Evolutionary conservation across 1,140 invertebrate genomes (phyloP).

Genomic region (Lethrus apterus): DNA sequence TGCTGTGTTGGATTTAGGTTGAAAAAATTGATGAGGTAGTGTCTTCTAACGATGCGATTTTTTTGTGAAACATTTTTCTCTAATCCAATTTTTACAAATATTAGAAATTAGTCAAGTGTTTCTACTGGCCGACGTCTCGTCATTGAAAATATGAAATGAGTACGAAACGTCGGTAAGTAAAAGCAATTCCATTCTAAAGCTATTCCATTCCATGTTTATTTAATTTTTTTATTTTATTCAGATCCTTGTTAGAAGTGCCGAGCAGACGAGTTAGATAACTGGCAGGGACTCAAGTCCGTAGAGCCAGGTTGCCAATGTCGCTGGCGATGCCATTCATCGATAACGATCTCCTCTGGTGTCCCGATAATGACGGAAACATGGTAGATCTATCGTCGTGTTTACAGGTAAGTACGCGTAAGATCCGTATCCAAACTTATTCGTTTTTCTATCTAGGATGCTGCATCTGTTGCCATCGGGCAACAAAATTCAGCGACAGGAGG

Average conservation of each 20-base stretch:
- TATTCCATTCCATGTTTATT: too few species aligned
- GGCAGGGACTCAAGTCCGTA: conserved; percentile 51
- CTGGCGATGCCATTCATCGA: conserved; percentile 90
- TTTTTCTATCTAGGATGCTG: conserved; percentile 38
- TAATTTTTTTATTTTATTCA: not conserved
- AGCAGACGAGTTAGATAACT: conserved; percentile 17
- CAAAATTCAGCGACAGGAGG: conserved; percentile 30
- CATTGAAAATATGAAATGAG: too few species aligned
- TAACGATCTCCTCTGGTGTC: conserved; percentile 85
- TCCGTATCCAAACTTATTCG: not conserved
- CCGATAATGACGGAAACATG: conserved; percentile 86
- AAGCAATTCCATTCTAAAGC: too few species aligned
- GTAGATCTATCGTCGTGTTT: conserved; percentile 81
- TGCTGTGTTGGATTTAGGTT: too few species aligned
- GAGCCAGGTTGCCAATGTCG: conserved; percentile 49
- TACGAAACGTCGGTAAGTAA: too few species aligned
- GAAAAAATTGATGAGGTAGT: too few species aligned
- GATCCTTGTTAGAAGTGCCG: conserved; percentile 8
- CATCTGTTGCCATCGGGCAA: conserved; percentile 38
- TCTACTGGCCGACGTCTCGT: too few species aligned
- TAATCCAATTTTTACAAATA: too few species aligned
- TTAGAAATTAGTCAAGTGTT: too few species aligned
- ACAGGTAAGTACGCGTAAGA: conserved; percentile 55
- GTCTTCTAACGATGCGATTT: too few species aligned
- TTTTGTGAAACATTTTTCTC: too few species aligned